These are phyloP conservation scores for Epizoanthus ramosus DNA, from an alignment of 92 coral and sea anemone genomes.

Conservation along the genomic window DNA sequence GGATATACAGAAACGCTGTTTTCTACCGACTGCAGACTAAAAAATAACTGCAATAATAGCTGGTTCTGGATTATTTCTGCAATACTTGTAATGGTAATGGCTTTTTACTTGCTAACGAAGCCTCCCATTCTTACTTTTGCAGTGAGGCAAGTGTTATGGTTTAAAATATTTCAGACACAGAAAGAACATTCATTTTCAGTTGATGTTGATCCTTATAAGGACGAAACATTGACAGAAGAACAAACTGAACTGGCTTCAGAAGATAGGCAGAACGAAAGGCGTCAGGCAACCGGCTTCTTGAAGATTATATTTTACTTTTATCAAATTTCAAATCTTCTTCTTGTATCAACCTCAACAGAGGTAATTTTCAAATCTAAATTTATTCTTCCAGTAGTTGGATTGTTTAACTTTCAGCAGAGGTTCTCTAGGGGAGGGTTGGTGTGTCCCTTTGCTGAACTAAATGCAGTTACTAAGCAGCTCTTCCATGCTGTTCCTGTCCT, in stretches of 20 bases:
- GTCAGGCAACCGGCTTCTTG: constrained; percentile 54
- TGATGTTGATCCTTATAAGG: not conserved
- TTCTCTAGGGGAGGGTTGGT: constrained; percentile 36
- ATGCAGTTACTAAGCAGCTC: constrained; percentile 76
- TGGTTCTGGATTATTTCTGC: constrained; percentile 73
- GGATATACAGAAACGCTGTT: constrained; percentile 77
- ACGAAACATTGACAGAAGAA: not conserved
- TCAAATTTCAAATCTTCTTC: constrained; percentile 70
- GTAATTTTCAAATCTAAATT: constrained; percentile 24
- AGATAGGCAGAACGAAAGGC: constrained; percentile 2
- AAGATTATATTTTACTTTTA: constrained; percentile 83
- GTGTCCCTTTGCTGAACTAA: constrained; percentile 86
- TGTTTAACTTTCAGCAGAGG: constrained; percentile 70
- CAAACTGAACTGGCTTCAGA: not conserved
- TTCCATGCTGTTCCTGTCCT: constrained; percentile 56
- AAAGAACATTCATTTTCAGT: not conserved
- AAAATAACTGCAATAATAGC: constrained; percentile 52
- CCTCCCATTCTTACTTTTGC: constrained; percentile 67
- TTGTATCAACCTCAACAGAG: constrained; percentile 47
- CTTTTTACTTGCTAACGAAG: constrained; percentile 63
- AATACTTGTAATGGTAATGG: constrained; percentile 50
- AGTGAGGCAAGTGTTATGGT: constrained; percentile 67
- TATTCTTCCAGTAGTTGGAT: constrained; percentile 60
- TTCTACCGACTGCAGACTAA: constrained; percentile 59
- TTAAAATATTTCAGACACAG: constrained; percentile 2